A percentile compares a stretch with the other conserved stretches of the same genome.
phyloP scores from a whole-genome alignment of 2,113 vertebrate species.

The Uria lomvia region DNA sequence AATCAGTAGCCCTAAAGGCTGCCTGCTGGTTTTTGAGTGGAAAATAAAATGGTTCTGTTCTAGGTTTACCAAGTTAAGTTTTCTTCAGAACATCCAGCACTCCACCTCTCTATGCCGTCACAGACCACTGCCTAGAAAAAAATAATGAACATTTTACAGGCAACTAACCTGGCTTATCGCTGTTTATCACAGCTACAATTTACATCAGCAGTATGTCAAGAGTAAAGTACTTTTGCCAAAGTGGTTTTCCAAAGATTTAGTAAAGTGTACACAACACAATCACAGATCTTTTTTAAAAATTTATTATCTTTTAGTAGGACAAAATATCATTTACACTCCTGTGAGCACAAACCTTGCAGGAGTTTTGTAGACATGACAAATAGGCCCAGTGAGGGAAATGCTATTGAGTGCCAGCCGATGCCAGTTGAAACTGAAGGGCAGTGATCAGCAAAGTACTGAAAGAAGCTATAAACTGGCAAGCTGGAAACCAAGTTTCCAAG shows the following conservation, averaged over 20 bases:
- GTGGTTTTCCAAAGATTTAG: background rate
- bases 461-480: background rate
- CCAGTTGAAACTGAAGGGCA: background rate
- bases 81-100: background rate
- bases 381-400: background rate
- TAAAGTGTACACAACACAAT: background rate
- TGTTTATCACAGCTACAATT: background rate
- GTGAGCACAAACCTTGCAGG: background rate
- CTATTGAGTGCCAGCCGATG: accelerated
- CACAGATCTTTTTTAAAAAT: background rate
- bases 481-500: background rate
- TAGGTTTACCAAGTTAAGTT: background rate
- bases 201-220: background rate
- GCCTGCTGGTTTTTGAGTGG: background rate
- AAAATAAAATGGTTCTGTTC: background rate
- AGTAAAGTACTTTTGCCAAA: background rate
- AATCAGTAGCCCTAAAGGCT: background rate
- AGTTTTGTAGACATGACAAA: background rate
- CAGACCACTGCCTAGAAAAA: background rate
- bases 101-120: background rate
- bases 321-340: background rate
- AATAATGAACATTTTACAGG: background rate
- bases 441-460: background rate
- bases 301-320: background rate
- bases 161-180: background rate